Percentiles rank a stretch among this genome's conserved stretches.
phyloP scores from a whole-genome alignment of 2,113 vertebrate genomes.

The Onychostoma macrolepis region DNA sequence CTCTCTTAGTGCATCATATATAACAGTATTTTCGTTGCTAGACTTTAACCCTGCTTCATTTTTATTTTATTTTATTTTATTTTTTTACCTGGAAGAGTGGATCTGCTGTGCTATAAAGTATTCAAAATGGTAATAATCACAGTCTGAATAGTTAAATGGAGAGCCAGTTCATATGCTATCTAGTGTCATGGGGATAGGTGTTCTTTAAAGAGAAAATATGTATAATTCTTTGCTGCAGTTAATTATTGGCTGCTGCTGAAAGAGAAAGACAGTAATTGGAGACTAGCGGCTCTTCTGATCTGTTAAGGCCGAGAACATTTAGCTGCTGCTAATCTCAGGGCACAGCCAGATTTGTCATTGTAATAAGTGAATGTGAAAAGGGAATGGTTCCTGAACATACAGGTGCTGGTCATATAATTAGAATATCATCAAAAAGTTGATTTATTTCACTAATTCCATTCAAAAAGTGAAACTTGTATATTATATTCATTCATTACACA shows the following conservation, averaged over 20 bases:
- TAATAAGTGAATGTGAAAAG: conserved; percentile 21
- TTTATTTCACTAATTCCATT: too few species aligned
- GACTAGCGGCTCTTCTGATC: conserved; percentile 57
- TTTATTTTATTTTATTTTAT: neutral
- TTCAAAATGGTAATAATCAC: conserved; percentile 8
- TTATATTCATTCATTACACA: too few species aligned
- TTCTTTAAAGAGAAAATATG: conserved; percentile 65
- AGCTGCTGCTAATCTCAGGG: conserved; percentile 57
- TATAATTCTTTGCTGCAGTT: conserved; percentile 58
- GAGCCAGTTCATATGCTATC: conserved; percentile 29
- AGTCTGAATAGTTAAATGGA: conserved; percentile 55
- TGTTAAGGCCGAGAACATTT: conserved; percentile 48
- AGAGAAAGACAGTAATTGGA: conserved; percentile 63
- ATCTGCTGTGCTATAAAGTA: neutral
- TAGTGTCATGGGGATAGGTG: conserved; percentile 53
- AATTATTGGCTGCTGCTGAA: conserved; percentile 60
- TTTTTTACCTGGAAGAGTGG: neutral
- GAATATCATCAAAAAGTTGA: too few species aligned
- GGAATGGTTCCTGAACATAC: neutral
- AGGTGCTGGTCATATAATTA: too few species aligned
- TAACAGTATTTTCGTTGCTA: neutral
- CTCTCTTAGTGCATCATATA: neutral
- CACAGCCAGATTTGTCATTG: conserved; percentile 47
- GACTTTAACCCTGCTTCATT: neutral
- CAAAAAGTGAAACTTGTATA: too few species aligned